Evolutionary conservation across 1,140 invertebrate species (phyloP), one percentile per base, ranked within the genome.

Genomic region (Rhyacophila brunnea): DNA sequence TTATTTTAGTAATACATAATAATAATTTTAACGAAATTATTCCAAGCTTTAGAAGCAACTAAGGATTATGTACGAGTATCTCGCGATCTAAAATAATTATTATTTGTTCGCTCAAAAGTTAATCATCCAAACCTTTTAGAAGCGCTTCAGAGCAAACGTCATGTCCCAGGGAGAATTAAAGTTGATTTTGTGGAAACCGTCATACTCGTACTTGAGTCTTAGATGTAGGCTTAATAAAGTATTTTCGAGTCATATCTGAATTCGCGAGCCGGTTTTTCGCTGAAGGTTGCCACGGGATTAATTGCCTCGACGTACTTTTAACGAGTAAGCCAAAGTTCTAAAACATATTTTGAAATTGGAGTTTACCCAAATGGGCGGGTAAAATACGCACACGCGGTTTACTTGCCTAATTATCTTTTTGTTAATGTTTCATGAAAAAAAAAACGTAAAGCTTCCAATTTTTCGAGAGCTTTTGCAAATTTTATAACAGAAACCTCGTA

Each of bases 231-330:
- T 28, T 28, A 28, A 28, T 28, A 52, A 36, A 36, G 32, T 52
- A 38, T 52, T 36, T 52, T 36, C 50, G 36, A 52, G 10, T 52
- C 36, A 28, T 40, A 52, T 52, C 50, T 18, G 50, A 52, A 52
- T 52, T 38, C 36, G 50, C 36, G 36, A 52, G 38, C 34, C 17
- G 15, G 19, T 34, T 50, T 38, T 23, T 36, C 28, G 36, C 32
- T 52, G 14, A 6, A 36, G 36, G 50, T 36, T 40, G 50, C 50
- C 36, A 52, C 13, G 50, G 50, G 50, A 52, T 52, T 52, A 52
- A 52, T 52, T 52, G 36, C 18, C 36, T 36, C 38, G 50, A 52
- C 18, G 50, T 52, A 52, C 50, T 52, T 52, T 52, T 52, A 52
- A 52, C 50, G 50, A 52, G 50, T 36, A 40, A 36, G 13, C 10